A percentile compares a stretch with the other conserved stretches of the same genome.
Evolutionary conservation across 2,113 vertebrate species (phyloP).

Genomic region (Pituophis catenifer): DNA sequence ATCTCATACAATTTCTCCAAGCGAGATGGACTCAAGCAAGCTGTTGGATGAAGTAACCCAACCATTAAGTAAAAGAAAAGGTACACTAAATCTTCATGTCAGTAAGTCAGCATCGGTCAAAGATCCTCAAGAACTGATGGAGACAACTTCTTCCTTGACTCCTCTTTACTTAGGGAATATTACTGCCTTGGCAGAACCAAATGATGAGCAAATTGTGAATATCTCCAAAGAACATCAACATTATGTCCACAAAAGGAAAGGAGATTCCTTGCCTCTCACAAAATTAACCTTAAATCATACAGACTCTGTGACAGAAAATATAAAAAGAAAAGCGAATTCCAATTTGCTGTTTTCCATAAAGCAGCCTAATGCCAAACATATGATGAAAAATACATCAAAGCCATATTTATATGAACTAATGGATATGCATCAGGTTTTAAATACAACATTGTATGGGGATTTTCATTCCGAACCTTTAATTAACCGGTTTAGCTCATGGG

Average conservation of each 20-base stretch:
- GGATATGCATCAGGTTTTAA: constrained; percentile 71
- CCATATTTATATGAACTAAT: constrained; percentile 54
- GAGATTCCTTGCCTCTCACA: neutral
- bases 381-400: constrained; percentile 57
- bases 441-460: constrained; percentile 73
- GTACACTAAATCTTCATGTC: neutral
- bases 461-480: constrained; percentile 46
- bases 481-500: constrained; percentile 69
- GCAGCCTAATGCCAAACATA: constrained; percentile 62
- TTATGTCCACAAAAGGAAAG: constrained; percentile 40
- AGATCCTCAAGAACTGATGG: constrained; percentile 30
- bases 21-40: constrained; percentile 15
- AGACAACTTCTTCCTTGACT: constrained; percentile 8
- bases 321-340: constrained; percentile 39
- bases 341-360: constrained; percentile 54
- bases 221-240: constrained; percentile 20
- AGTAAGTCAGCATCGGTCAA: neutral
- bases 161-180: constrained; percentile 49
- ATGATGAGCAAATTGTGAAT: constrained; percentile 15
- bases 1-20: constrained; percentile 57
- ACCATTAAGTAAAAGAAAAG: constrained; percentile 37
- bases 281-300: constrained; percentile 35
- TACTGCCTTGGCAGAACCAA: constrained; percentile 34
- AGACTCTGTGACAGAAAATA: constrained; percentile 65
- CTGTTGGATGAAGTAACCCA: constrained; percentile 36